Evolutionary conservation across 2,113 vertebrate genomes (phyloP).

Genomic region (western clawed frog (Xenopus tropicalis)): UCB_Xtro_10.0 CM004447.2:142423501-142424000

Average conservation of each 20-base stretch:
- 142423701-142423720: constrained; percentile 57
- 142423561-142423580: constrained; percentile 61
- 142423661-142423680: constrained; percentile 72
- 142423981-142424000: too few relatives aligned
- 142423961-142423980: too few relatives aligned
- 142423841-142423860: constrained; percentile 39
- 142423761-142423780: constrained; percentile 71
- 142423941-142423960: too few relatives aligned
- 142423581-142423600: constrained; percentile 60
- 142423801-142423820: constrained; percentile 80
- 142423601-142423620: constrained; percentile 74
- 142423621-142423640: constrained; percentile 75
- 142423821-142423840: constrained; percentile 73
- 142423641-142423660: constrained; percentile 72
- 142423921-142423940: too few relatives aligned
- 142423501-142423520: constrained; percentile 61
- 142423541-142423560: constrained; percentile 71
- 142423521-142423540: constrained; percentile 63
- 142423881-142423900: too few relatives aligned
- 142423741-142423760: constrained; percentile 66
- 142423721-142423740: constrained; percentile 63
- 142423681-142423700: constrained; percentile 66
- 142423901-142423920: too few relatives aligned
- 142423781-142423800: constrained; percentile 77
- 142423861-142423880: too few relatives aligned